phyloP scores from a whole-genome alignment of 2,113 vertebrate genomes.

The Myocastor coypus region DNA sequence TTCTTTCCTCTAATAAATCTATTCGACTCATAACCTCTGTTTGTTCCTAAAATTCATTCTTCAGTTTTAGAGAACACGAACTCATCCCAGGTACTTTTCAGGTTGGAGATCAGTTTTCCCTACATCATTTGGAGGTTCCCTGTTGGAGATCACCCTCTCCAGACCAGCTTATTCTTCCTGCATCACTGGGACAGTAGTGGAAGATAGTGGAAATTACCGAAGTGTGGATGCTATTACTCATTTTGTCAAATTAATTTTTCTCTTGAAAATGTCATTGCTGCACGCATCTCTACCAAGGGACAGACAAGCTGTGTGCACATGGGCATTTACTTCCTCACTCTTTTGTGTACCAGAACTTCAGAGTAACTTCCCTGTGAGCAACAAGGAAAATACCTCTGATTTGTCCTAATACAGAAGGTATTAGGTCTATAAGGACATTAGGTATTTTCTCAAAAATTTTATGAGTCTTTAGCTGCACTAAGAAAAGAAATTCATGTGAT shows the following conservation, averaged over 20 bases:
- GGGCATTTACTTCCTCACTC: neutral
- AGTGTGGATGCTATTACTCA: neutral
- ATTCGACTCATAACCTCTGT: too few relatives aligned
- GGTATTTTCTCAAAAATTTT: neutral
- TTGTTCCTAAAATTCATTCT: too few relatives aligned
- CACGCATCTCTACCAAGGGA: neutral
- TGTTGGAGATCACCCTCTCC: too few relatives aligned
- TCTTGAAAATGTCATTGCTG: neutral
- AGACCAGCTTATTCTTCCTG: too few relatives aligned
- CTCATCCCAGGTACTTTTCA: too few relatives aligned
- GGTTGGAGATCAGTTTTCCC: too few relatives aligned
- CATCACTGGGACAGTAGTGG: neutral
- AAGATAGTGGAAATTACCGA: neutral
- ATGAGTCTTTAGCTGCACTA: neutral
- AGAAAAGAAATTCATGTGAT: constrained; percentile 19
- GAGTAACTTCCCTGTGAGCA: neutral
- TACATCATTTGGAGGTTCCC: too few relatives aligned
- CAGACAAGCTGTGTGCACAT: neutral
- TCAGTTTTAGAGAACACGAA: too few relatives aligned
- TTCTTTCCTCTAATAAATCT: too few relatives aligned
- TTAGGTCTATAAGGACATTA: neutral
- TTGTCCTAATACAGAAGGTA: neutral
- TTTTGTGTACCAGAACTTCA: neutral
- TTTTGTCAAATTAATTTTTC: neutral
- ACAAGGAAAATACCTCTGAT: neutral